Evolutionary conservation across 1,140 invertebrate species (phyloP).

Genomic region (Panagrolaimus sp.): DNA sequence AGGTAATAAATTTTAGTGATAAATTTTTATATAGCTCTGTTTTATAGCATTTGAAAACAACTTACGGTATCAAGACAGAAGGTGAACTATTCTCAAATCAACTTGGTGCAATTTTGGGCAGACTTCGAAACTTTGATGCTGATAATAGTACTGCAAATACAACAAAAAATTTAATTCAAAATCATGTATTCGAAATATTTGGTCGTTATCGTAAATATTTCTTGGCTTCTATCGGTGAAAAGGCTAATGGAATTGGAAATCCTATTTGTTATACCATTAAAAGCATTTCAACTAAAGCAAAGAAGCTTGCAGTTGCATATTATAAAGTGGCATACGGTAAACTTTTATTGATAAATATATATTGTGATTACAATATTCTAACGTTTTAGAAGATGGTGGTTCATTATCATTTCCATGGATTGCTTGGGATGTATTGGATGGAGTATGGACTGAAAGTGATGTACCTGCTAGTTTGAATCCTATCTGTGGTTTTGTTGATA

Average conservation of each 20-base stretch:
- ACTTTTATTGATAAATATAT: background rate
- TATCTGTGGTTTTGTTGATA: background rate
- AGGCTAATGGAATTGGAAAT: background rate
- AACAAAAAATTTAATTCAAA: background rate
- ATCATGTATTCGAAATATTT: background rate
- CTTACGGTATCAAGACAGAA: constrained; percentile 48
- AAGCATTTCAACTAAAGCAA: constrained; percentile 30
- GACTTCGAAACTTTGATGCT: background rate
- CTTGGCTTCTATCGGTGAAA: background rate
- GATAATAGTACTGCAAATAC: background rate
- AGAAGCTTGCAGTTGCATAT: constrained; percentile 33
- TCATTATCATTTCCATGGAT: background rate
- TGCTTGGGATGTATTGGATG: background rate
- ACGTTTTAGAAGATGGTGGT: background rate
- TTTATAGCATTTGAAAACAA: constrained; percentile 44
- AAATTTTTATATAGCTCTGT: too few relatives aligned
- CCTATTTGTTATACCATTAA: constrained; percentile 13
- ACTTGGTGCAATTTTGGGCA: constrained; percentile 25
- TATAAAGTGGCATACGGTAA: constrained; percentile 32
- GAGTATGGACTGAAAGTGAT: background rate
- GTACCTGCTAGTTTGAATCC: background rate
- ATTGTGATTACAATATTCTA: background rate
- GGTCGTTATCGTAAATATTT: background rate
- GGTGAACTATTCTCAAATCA: constrained; percentile 38
- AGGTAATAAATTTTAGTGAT: constrained; percentile 16